Percentiles rank a stretch among this genome's conserved stretches.
Evolutionary conservation across 2,113 vertebrate genomes (phyloP).

Genomic region (Trachemys scripta): DNA sequence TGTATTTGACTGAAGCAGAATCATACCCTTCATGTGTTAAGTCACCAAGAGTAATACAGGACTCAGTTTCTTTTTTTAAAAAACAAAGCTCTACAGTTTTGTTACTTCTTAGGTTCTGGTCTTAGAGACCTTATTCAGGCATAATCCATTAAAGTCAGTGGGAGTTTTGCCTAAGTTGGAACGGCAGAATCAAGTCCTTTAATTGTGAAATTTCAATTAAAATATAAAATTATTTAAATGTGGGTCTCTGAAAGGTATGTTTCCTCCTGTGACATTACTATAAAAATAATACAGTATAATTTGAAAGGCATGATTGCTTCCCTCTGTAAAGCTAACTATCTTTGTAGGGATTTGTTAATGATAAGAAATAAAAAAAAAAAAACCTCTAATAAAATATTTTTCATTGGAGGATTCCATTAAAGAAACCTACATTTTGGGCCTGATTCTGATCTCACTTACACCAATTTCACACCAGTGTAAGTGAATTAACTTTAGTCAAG

Average conservation of each 20-base stretch:
- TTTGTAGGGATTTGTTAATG: neutral
- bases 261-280: neutral
- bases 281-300: neutral
- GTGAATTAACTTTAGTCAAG: neutral
- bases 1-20: neutral
- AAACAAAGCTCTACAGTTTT: neutral
- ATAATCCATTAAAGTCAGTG: neutral
- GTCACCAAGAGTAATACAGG: neutral
- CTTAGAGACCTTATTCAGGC: neutral
- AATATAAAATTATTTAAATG: neutral
- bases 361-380: neutral
- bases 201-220: neutral
- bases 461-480: rapidly evolving
- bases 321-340: rapidly evolving
- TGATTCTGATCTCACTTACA: neutral
- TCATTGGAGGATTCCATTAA: neutral
- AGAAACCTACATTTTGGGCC: neutral
- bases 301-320: neutral
- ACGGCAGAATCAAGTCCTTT: neutral
- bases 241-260: neutral
- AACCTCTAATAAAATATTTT: neutral
- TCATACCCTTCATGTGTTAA: neutral
- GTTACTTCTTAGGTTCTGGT: neutral
- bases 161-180: neutral
- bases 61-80: neutral